Evolutionary conservation across 2,797 vertebrate species (phyloP).

Genomic region (Cheirogaleus major): DNA sequence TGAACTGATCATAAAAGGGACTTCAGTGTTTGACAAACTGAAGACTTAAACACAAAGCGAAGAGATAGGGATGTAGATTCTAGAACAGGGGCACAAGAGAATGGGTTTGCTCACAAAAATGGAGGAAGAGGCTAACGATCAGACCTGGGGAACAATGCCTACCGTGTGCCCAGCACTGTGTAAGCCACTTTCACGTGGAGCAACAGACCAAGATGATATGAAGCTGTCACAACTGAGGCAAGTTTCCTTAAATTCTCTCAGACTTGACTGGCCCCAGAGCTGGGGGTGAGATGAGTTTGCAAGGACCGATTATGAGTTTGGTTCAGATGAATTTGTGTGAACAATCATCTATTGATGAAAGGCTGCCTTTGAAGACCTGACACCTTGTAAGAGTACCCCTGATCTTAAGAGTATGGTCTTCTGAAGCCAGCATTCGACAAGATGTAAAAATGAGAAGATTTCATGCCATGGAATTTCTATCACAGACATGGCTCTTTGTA

Average conservation of each 20-base stretch:
- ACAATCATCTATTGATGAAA: background rate
- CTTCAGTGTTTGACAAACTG: background rate
- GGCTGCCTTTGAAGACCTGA: conserved; percentile 36
- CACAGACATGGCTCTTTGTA: background rate
- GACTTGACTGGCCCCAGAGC: background rate
- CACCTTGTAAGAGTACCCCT: background rate
- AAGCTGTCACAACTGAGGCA: background rate
- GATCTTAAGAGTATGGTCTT: background rate
- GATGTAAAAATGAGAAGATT: conserved; percentile 38
- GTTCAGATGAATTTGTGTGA: background rate
- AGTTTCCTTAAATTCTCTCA: background rate
- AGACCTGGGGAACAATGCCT: background rate
- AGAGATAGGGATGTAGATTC: background rate
- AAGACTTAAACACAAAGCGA: background rate
- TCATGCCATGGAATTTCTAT: conserved; percentile 17
- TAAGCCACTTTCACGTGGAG: background rate
- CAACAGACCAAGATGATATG: background rate
- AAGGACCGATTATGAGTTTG: background rate
- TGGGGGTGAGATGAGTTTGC: background rate
- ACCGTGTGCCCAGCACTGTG: background rate
- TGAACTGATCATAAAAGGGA: background rate
- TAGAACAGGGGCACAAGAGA: background rate
- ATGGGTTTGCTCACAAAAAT: background rate
- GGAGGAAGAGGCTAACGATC: background rate
- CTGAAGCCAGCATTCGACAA: conserved; percentile 2